phyloP scores from a whole-genome alignment of 2,797 vertebrate species.

The Nasua narica region DNA sequence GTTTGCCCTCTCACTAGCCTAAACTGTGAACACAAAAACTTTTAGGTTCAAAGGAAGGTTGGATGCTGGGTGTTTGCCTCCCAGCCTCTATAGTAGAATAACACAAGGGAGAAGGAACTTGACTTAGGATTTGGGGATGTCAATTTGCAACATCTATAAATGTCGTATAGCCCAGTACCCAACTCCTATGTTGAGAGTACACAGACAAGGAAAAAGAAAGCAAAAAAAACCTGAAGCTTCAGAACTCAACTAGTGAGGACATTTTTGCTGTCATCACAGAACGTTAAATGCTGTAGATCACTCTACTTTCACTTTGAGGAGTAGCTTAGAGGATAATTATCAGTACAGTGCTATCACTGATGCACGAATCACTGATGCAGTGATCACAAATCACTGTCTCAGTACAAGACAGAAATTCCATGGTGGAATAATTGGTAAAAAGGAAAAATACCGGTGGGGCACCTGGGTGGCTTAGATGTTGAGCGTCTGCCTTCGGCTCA shows the following conservation, averaged over 20 bases:
- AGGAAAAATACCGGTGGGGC: neutral
- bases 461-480: too few species aligned
- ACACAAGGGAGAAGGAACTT: neutral
- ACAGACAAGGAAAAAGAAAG: neutral
- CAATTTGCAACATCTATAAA: neutral
- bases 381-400: neutral
- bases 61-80: neutral
- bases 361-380: too few species aligned
- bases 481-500: too few species aligned
- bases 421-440: neutral
- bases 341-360: neutral
- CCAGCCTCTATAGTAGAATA: neutral
- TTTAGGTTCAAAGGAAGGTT: neutral
- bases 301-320: neutral
- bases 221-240: neutral
- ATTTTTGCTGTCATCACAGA: neutral
- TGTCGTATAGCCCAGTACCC: fast-evolving
- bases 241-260: neutral
- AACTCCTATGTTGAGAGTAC: neutral
- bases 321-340: neutral
- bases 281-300: neutral
- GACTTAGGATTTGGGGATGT: neutral
- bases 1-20: neutral
- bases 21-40: neutral
- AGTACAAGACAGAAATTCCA: neutral